Percentiles rank a stretch among this genome's conserved stretches.
Evolutionary conservation across 2,888 invertebrate genomes (phyloP).

Genomic region (Patella depressa): DNA sequence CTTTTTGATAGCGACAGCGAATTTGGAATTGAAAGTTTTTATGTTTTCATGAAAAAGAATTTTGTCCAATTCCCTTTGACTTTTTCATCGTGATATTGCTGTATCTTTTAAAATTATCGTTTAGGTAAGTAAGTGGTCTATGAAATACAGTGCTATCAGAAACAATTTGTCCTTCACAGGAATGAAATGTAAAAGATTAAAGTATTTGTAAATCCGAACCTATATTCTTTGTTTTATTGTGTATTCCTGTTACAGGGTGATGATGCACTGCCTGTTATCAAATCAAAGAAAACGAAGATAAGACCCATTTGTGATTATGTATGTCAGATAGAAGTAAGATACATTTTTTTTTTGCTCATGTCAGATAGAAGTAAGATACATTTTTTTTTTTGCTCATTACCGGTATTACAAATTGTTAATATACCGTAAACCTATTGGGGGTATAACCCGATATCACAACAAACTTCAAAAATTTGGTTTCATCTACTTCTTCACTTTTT

Average conservation of each 20-base stretch:
- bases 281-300: slow-evolving; percentile 6
- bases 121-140: background rate
- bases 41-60: background rate
- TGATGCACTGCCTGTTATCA: slow-evolving; percentile 8
- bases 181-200: slow-evolving; percentile 10
- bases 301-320: slow-evolving; percentile 1
- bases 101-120: background rate
- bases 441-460: too few relatives aligned
- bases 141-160: background rate
- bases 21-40: slow-evolving; percentile 1
- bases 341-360: background rate
- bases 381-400: background rate
- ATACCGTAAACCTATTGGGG: slow-evolving; percentile 10
- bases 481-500: too few relatives aligned
- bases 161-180: slow-evolving; percentile 11
- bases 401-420: background rate
- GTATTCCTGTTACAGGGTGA: slow-evolving; percentile 10
- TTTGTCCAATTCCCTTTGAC: background rate
- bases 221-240: background rate
- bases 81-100: background rate
- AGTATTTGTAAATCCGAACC: background rate
- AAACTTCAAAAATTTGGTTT: too few relatives aligned
- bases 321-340: slow-evolving; percentile 8
- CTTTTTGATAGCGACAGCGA: background rate
- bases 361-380: slow-evolving; percentile 1